Evolutionary conservation across 2,797 vertebrate genomes (phyloP).

Genomic region (Lepidocolaptes lacrymiger): DNA sequence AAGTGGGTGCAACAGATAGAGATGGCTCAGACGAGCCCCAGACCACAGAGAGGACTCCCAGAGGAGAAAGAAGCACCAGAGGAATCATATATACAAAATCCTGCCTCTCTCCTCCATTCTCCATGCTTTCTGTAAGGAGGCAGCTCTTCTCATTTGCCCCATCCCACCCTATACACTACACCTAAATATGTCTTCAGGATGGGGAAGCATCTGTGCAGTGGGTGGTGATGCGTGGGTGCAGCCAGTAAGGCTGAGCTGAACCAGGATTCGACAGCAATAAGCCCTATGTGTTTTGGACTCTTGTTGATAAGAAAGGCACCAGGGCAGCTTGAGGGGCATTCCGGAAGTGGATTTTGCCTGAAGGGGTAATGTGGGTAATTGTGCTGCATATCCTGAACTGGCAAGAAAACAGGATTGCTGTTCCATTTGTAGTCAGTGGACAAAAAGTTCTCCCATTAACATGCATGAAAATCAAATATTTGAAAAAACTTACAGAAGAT

Average conservation of each 20-base stretch:
- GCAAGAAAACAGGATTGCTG: background rate
- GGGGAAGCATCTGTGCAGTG: background rate
- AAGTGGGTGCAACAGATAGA: background rate
- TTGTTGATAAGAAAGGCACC: background rate
- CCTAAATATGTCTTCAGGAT: background rate
- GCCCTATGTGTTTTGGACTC: background rate
- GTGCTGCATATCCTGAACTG: background rate
- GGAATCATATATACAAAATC: background rate
- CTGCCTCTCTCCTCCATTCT: background rate
- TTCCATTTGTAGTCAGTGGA: background rate
- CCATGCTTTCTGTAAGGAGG: background rate
- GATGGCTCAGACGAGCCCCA: accelerated
- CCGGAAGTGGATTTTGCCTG: background rate
- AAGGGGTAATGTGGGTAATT: background rate
- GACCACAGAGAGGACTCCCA: background rate
- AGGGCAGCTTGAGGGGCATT: background rate
- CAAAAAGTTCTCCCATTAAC: background rate
- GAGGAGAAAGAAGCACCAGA: background rate
- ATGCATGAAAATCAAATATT: background rate
- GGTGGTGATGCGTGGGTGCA: background rate
- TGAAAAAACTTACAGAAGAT: background rate
- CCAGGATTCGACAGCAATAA: background rate
- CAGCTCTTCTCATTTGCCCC: background rate
- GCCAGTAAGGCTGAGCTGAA: background rate
- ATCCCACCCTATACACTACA: background rate